Evolutionary conservation across 2,888 invertebrate species (phyloP), one percentile per base, ranked within the genome.

Genomic region (Elysia crispata): DNA sequence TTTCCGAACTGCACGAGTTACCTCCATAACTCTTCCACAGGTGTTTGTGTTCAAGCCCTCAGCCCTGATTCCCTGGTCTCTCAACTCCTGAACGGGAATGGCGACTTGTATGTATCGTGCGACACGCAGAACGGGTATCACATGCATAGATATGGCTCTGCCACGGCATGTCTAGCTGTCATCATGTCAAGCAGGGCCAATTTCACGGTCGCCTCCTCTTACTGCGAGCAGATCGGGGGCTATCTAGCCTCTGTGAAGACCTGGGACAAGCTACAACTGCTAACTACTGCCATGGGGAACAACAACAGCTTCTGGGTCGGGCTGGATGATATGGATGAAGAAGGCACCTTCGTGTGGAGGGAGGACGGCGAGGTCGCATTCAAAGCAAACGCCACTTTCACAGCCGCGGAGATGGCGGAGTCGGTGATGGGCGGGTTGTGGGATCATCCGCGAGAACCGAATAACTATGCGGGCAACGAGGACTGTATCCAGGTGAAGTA

Each of bases 341-440:
- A 23, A 3, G 66, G 66, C 25, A 66, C 66, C 25, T 66, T 28
- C 28, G 66, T 66, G 15, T 66, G 66, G 66, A 66, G 25, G 30
- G 66, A 66, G 28, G 66, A 66, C 25, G 66, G 66, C 5, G 13
- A 66, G n/a, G 60, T 60, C 5, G 60, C 41, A 3, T 41, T 41
- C 41, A 41, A 41, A 11, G 41, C 41, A 11, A 41, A 41, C 41
- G 41, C 41, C 11, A 41, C 41, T 3, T 41, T 11, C 5, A 41
- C 41, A 41, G 41, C 41, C 41, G 41, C 41, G 41, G 41, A 41
- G 5, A 41, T 41, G 41, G 41, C 41, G 41, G 41, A 41, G 5
- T 3, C 11, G 41, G 5, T 41, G 41, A 41, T 41, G 41, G 41
- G 41, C 41, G 41, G 41, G 11, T 11, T 41, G 3, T 41, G 41